A percentile compares a stretch with the other conserved stretches of the same genome.
phyloP scores from a whole-genome alignment of 2,797 vertebrate species.

The Betta splendens region DNA sequence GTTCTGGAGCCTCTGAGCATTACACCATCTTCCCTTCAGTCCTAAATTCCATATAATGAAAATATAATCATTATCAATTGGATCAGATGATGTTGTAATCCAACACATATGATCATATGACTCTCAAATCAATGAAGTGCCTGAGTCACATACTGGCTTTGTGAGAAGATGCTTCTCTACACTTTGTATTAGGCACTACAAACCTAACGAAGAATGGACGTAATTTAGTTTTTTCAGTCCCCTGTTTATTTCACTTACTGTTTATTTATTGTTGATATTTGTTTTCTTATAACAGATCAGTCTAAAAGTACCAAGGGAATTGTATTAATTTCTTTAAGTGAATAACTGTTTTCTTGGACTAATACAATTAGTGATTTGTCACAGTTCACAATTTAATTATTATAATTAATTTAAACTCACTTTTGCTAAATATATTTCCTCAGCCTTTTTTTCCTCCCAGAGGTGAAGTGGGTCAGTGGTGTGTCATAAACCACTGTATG shows the following conservation, averaged over 20 bases:
- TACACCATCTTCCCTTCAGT: not conserved
- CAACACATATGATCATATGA: slow-evolving; percentile 10
- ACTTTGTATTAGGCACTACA: too few relatives aligned
- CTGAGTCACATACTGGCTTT: not conserved
- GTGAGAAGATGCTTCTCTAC: not conserved
- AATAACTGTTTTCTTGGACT: slow-evolving; percentile 35
- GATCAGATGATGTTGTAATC: slow-evolving; percentile 2
- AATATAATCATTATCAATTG: not conserved
- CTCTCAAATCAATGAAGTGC: slow-evolving; percentile 9
- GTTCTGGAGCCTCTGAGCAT: not conserved
- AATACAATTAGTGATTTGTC: slow-evolving; percentile 43
- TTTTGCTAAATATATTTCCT: slow-evolving; percentile 51
- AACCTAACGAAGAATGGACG: too few relatives aligned
- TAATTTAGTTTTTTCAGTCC: not conserved
- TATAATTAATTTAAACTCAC: slow-evolving; percentile 57
- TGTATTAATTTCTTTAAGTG: slow-evolving; percentile 22
- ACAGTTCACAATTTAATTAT: slow-evolving; percentile 55
- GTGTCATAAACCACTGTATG: slow-evolving; percentile 65
- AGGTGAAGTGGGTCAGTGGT: slow-evolving; percentile 62
- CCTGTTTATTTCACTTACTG: not conserved
- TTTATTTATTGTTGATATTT: too few relatives aligned
- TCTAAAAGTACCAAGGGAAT: slow-evolving; percentile 21
- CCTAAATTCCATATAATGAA: slow-evolving; percentile 1
- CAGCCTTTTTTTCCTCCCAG: slow-evolving; percentile 49
- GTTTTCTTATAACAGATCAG: too few relatives aligned